Evolutionary conservation across 2,888 invertebrate genomes (phyloP), one percentile per base, ranked within the genome.

Genomic region (Caenorhabditis auriculariae): DNA sequence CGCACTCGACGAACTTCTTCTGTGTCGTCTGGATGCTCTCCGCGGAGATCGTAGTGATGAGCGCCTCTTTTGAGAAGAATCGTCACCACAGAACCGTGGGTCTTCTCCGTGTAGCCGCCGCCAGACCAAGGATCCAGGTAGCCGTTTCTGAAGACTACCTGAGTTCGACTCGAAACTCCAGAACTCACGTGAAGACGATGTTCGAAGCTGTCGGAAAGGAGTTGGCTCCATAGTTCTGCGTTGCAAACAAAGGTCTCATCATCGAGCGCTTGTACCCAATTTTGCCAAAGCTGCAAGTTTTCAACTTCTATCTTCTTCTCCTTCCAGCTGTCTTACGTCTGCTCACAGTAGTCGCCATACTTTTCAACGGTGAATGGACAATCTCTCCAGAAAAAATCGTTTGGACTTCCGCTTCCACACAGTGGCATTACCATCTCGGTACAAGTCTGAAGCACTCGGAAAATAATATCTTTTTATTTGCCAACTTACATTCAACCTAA

Each of bases 351-450:
- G 0, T 87, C 86, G 0, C 55, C 42, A 24, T 56, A 62, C 15
- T 51, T 54, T 29, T 70, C 62, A 17, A 59, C 46, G 15, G 68
- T 67, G 64, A 68, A 74, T 2, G 76, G 77, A 49, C 77, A 77
- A 41, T 71, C 73, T 32, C 66, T 62, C 63, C 65, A 67, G 65
- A 80, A 78, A 57, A 79, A 73, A 55, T 78, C 78, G 47, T 66
- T 70, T 12, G 79, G 79, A n/a, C 66, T 60, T 7, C 89, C 90
- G 67, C 88, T 87, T 7, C 88, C 84, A 82, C 95, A 95, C 85
- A 90, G 88, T 0, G 95, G 95, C 91, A 94, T 93, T 59, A 93
- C 89, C 90, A 96, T 93, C 84, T 98, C 95, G 24, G 93, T 92
- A 81, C 96, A 96, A 0, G 89, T 87, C 89, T 92, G 85, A 50